phyloP scores from a whole-genome alignment of 2,113 vertebrate genomes.

The Calyptommatus sinebrachiatus region DNA sequence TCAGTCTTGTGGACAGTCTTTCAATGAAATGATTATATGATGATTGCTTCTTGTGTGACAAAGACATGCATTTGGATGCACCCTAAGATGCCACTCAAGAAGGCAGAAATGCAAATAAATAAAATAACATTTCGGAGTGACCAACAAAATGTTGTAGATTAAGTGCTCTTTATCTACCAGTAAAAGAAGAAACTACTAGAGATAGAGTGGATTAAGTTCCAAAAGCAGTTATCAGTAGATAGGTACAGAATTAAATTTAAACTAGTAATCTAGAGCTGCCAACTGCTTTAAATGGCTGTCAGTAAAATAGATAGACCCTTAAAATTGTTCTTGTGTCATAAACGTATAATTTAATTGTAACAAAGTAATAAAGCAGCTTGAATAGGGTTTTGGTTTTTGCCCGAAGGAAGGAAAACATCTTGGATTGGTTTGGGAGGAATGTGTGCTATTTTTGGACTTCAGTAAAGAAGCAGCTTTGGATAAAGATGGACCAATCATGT shows the following conservation, averaged over 20 bases:
- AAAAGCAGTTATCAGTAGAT: background rate
- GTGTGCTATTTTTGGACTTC: background rate
- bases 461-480: rapidly evolving
- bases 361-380: background rate
- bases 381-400: background rate
- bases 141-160: background rate
- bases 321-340: conserved; percentile 20
- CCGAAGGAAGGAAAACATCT: background rate
- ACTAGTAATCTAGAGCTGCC: conserved; percentile 14
- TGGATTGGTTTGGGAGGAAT: rapidly evolving
- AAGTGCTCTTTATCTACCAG: background rate
- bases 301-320: conserved; percentile 16
- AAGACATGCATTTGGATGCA: too few relatives aligned
- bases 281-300: conserved; percentile 26
- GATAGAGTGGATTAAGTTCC: background rate
- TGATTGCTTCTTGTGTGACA: too few relatives aligned
- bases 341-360: conserved; percentile 28
- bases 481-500: background rate
- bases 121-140: background rate
- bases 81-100: too few relatives aligned
- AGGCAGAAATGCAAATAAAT: too few relatives aligned
- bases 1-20: too few relatives aligned
- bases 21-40: too few relatives aligned
- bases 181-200: background rate
- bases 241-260: background rate